Evolutionary conservation across 2,888 invertebrate genomes (phyloP), one percentile per base, ranked within the genome.

Genomic region (Catocala sponsa): DNA sequence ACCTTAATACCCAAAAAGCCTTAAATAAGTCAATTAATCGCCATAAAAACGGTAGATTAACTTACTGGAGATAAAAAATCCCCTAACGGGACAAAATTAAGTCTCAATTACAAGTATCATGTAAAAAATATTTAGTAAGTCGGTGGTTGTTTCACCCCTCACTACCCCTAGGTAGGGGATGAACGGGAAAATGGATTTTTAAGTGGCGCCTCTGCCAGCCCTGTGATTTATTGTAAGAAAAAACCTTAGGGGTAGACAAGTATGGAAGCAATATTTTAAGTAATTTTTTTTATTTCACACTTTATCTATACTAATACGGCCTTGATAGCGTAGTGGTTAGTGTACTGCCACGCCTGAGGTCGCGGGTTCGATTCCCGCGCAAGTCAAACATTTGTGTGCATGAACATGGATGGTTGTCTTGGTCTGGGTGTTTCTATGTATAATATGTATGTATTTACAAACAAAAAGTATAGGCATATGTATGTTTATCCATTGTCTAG

Each of bases 221-320:
- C 54, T 33, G 83, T 91, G 91, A 92, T 92, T 92, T 92, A 91
- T 92, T 86, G 86, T 85, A 89, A 89, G 89, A 89, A 85, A 78
- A 68, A 76, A 59, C 71, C 59, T 55, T 41, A 9, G n/a, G 68
- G 59, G 25, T 64, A 0, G 42, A 6, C 13, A 44, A 67, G 60
- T 74, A 35, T 81, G 83, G 91, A 87, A 58, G 53, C 0, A 65
- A 73, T 41, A 78, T 58, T 25, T 25, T 25, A 25, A 25, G 5
- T 44, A 12, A 12, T 44, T 12, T 15, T 15, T n/a, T n/a, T n/a
- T n/a, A n/a, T n/a, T n/a, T n/a, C n/a, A n/a, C n/a, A n/a, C n/a
- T n/a, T n/a, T n/a, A n/a, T n/a, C n/a, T n/a, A n/a, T n/a, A n/a
- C n/a, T n/a, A n/a, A n/a, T n/a, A n/a, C n/a, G n/a, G n/a, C n/a